phyloP scores from a whole-genome alignment of 2,113 vertebrate genomes.

The Hyaena hyaena region DNA sequence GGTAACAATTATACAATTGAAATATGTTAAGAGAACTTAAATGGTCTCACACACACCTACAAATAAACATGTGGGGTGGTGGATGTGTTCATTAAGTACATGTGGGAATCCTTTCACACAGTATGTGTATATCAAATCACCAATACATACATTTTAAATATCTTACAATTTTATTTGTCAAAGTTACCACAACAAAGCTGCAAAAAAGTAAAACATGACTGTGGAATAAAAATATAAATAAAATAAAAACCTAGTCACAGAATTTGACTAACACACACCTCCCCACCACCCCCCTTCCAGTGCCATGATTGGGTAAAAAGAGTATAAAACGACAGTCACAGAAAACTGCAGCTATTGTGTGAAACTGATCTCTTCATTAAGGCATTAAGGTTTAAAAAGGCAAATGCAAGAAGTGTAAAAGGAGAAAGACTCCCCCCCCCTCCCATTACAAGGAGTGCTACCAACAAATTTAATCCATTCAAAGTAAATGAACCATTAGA shows the following conservation, averaged over 20 bases:
- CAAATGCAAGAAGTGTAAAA: background rate
- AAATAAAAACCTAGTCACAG: background rate
- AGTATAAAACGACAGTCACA: fast-evolving
- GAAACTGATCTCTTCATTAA: background rate
- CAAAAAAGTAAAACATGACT: background rate
- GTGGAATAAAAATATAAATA: background rate
- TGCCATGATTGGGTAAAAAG: background rate
- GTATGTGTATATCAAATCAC: background rate
- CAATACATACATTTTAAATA: background rate
- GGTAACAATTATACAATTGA: background rate
- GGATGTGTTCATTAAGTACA: background rate
- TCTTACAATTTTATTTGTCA: background rate
- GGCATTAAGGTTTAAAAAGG: background rate
- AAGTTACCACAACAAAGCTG: background rate
- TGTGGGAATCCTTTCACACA: background rate
- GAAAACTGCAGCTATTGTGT: background rate
- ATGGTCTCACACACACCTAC: background rate
- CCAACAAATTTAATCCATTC: background rate
- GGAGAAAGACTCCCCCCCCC: too few species aligned
- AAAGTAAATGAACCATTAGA: background rate
- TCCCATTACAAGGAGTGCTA: background rate
- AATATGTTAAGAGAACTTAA: background rate
- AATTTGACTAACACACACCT: background rate
- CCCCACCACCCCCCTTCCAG: fast-evolving
- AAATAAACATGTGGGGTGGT: background rate